phyloP scores from a whole-genome alignment of 2,888 invertebrate species.

The Fragum fragum region DNA sequence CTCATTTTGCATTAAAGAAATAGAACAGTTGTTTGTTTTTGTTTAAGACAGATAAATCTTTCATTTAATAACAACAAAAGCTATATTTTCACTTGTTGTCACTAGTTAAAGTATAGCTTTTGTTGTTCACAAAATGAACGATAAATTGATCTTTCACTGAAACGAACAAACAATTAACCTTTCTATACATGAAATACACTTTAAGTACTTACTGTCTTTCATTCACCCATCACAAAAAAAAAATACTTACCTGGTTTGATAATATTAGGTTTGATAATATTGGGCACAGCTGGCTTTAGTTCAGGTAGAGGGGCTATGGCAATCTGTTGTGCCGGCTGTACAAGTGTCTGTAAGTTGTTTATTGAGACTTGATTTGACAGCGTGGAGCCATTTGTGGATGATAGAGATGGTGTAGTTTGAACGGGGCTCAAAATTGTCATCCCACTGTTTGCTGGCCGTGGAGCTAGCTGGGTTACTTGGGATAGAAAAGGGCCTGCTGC shows the following conservation, averaged over 20 bases:
- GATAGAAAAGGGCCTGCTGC: conserved; percentile 75
- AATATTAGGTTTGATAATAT: conserved; percentile 75
- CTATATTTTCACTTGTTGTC: no score
- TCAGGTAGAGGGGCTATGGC: conserved; percentile 70
- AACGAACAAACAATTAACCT: no score
- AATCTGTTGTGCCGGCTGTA: conserved; percentile 68
- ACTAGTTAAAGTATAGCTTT: no score
- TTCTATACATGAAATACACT: no score
- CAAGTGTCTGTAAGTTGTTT: conserved; percentile 65
- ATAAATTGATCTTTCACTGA: no score
- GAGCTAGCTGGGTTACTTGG: conserved; percentile 68
- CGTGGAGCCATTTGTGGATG: conserved; percentile 70
- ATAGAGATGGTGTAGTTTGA: conserved; percentile 65
- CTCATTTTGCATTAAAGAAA: no score
- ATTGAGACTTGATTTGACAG: conserved; percentile 69
- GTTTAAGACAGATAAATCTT: no score
- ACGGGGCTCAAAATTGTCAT: conserved; percentile 73
- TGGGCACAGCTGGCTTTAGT: conserved; percentile 55
- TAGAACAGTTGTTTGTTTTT: no score
- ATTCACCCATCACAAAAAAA: no score
- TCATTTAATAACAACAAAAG: no score
- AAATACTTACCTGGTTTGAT: conserved; percentile 80
- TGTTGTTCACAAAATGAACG: no score
- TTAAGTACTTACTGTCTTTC: no score
- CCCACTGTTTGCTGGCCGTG: conserved; percentile 70